Evolutionary conservation across 2,888 invertebrate species (phyloP), one percentile per base, ranked within the genome.

Genomic region (Eilema griseolum): DNA sequence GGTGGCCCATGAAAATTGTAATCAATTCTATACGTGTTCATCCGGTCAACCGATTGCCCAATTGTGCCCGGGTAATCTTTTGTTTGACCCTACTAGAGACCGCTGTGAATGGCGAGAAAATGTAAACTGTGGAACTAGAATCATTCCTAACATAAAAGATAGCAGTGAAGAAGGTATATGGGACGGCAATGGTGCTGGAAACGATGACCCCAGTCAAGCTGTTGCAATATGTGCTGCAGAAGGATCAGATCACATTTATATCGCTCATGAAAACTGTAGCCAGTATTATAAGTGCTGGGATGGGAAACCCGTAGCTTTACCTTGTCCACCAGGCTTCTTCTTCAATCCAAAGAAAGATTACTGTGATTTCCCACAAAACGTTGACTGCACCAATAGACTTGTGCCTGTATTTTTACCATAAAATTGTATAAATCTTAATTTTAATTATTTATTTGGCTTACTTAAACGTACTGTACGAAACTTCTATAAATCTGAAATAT

Each of bases 1-100:
- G 4, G 73, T 89, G 11, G 85, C 82, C 10, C 88, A 89, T 69
- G 84, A 88, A 69, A 83, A 88, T 66, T 90, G 89, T 70, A 84
- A 86, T 41, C 78, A 86, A 63, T 89, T 85, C 64, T 89, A 88
- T 65, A 81, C 78, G 64, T 89, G 89, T 66, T 59, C 72, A 26
- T 62, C 77, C 46, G 87, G 87, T 0, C 26, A 37, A 69, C 83
- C 88, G 23, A 63, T 85, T 16, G 77, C 76, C 14, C 66, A 69
- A 37, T 67, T 57, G 37, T 87, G 88, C 37, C 69, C 79, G 7
- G 72, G 63, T 12, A 66, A 67, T 24, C 80, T 88, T 26, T 60
- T 85, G 7, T 88, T 80, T 64, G 82, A 86, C 63, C 83, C 83
- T 20, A 68, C 77, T 59, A 78, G 66, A 4, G 75, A 79, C 57